Base-by-base conservation (phyloP, 1,140 invertebrate genomes). In the Apis cerana region DNA sequence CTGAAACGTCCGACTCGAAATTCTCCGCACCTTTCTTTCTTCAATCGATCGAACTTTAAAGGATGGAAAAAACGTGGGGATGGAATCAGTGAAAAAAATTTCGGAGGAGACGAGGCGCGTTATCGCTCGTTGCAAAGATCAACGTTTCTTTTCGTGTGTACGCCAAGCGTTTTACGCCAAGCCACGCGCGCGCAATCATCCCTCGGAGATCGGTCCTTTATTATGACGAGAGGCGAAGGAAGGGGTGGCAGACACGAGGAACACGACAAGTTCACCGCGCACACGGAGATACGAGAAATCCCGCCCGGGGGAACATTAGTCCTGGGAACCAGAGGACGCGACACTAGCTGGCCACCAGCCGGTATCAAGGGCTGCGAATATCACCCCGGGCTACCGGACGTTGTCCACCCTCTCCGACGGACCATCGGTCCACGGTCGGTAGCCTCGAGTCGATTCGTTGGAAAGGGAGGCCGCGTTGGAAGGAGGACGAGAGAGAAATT, bases 281-380 rank as follows among this genome's bases (percentile, higher is more conserved):
- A 76, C 50, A 61, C 72, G 80, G 64, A 84, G 87, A 88, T 88
- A 85, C 67, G 65, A 72, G 76, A 69, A 71, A 86, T 88, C 84
- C 74, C 48, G 89, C 89, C 88, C 69, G 78, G 83, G 86, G 87
- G 88, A 88, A 88, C 86, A 90, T 90, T 90, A 89, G 89, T 89
- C 82, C 85, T 87, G 85, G 88, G 82, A 89, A 89, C 80, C 80
- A 77, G 84, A 74, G 80, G 78, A 76, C 85, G 87, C 65, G 71
- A 83, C 67, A 74, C 80, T 88, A 77, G 84, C 76, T 62, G 67
- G 75, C 75, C 72, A 78, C 33, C 67, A 84, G 33, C 79, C 86
- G 71, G 79, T 80, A 85, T 65, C 83, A 62, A 81, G 78, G 84
- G 58, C 70, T 67, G 78, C 76, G 71, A 83, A 79, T 85, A 83